These are phyloP conservation scores for Forbesichthys papilliferus DNA, from an alignment of 2,113 vertebrate species.

Conservation along the genomic window DNA sequence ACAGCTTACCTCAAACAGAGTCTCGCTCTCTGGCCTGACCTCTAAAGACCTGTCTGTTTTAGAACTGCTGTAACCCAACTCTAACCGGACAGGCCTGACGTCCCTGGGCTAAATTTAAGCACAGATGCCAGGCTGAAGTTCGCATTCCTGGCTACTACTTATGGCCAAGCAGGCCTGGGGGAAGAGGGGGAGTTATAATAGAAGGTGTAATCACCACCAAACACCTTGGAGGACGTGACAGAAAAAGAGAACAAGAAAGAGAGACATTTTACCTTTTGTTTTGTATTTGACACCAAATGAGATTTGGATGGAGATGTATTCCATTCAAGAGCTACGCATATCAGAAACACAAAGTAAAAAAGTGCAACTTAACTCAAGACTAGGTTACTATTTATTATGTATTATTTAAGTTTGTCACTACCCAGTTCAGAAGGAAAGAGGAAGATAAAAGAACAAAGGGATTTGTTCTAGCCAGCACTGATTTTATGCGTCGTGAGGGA, in stretches of 20 bases:
- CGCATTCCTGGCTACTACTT: conserved; percentile 67
- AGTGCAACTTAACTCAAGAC: no score
- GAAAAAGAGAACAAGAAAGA: conserved; percentile 2
- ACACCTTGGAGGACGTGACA: conserved; percentile 5
- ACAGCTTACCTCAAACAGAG: conserved; percentile 31
- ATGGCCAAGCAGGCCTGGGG: conserved; percentile 44
- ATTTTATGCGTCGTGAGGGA: background rate
- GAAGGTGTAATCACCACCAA: conserved; percentile 28
- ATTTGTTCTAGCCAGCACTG: background rate
- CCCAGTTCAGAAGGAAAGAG: no score
- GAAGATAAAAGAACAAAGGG: no score
- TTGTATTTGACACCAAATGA: no score
- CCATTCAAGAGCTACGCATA: no score
- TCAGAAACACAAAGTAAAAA: no score
- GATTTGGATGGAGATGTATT: no score
- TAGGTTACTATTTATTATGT: no score
- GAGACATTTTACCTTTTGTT: background rate
- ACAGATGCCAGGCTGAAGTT: conserved; percentile 37
- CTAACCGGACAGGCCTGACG: conserved; percentile 49
- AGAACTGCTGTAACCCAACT: conserved; percentile 65
- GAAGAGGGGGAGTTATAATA: conserved; percentile 44
- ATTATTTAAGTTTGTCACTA: no score
- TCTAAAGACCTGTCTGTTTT: conserved; percentile 62
- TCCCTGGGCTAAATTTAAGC: conserved; percentile 73
- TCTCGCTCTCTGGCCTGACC: conserved; percentile 39